phyloP scores from a whole-genome alignment of 2,888 invertebrate species.

The Rhamnusium bicolor region DNA sequence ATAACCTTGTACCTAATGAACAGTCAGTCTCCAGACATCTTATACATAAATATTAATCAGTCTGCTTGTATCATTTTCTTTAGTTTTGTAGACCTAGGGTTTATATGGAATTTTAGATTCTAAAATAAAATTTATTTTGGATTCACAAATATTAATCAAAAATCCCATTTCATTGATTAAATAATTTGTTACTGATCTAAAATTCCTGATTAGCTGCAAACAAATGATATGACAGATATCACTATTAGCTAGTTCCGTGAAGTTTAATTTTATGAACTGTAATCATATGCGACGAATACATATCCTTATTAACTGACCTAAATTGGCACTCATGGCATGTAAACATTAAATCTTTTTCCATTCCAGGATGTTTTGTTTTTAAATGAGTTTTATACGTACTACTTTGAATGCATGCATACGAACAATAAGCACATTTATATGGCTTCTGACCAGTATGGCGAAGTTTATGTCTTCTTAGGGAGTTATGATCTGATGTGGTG shows the following conservation, averaged over 20 bases:
- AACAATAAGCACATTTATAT: constrained; percentile 86
- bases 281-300: constrained; percentile 74
- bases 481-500: constrained; percentile 85
- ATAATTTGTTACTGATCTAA: not conserved
- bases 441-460: constrained; percentile 83
- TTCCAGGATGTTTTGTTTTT: constrained; percentile 84
- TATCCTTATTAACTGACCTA: constrained; percentile 78
- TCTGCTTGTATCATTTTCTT: too few species aligned
- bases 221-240: not conserved
- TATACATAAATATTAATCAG: too few species aligned
- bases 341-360: constrained; percentile 77
- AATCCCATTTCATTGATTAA: too few species aligned
- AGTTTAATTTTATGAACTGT: constrained; percentile 72
- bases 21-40: too few species aligned
- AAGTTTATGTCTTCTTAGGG: constrained; percentile 84
- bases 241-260: constrained; percentile 36
- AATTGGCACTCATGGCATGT: constrained; percentile 77
- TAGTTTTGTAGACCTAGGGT: too few species aligned
- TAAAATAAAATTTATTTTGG: too few species aligned
- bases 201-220: not conserved
- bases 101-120: too few species aligned
- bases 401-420: constrained; percentile 87
- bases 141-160: too few species aligned
- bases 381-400: constrained; percentile 85
- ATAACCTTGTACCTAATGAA: too few species aligned